Evolutionary conservation across 2,888 invertebrate genomes (phyloP), one percentile per base, ranked within the genome.

Genomic region (Podotricha telesiphe): DNA sequence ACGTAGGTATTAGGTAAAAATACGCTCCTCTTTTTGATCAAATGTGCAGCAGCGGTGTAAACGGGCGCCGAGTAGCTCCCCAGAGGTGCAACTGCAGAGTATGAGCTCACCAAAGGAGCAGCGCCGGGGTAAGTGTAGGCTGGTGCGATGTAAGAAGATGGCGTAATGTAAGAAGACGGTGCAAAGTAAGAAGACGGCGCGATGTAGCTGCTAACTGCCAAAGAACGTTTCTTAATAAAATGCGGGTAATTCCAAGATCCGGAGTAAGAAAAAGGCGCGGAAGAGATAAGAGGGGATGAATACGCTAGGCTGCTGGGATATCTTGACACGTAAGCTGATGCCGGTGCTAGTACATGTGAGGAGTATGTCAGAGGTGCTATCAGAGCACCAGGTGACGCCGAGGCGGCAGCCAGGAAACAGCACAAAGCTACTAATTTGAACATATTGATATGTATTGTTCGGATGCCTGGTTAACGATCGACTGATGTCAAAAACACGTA

Each of bases 381-480:
- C 51, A 79, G 22, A 37, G 37, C 37, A 40, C 79, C 76, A 8
- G 89, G 88, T 71, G 85, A 82, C 74, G 94, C 95, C 65, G 87
- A 79, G 75, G 88, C 94, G 76, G 93, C 87, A 77, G 94, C 94
- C 78, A 95, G 79, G 78, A 95, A 86, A 84, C 94, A 93, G 82
- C 91, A 94, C 93, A 95, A 91, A 80, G 94, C 94, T 86, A 94
- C 93, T 86, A 91, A 77, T 80, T 91, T 92, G 80, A 84, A 91
- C 91, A 93, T 93, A 78, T 82, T 89, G 85, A 83, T 87, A 82
- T 86, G 45, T 45, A n/a, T 45, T 45, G n/a, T n/a, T 45, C n/a
- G 20, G 87, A 88, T 86, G 83, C 77, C 84, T 80, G 78, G 75
- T 78, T 42, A 40, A 64, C 77, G 77, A 80, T 81, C 84, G 80